Percentiles rank a stretch among this genome's conserved stretches.
These are phyloP conservation scores for Trissoscelio sp. DNA, from an alignment of 2,888 invertebrate genomes.

Conservation along the genomic window DNA sequence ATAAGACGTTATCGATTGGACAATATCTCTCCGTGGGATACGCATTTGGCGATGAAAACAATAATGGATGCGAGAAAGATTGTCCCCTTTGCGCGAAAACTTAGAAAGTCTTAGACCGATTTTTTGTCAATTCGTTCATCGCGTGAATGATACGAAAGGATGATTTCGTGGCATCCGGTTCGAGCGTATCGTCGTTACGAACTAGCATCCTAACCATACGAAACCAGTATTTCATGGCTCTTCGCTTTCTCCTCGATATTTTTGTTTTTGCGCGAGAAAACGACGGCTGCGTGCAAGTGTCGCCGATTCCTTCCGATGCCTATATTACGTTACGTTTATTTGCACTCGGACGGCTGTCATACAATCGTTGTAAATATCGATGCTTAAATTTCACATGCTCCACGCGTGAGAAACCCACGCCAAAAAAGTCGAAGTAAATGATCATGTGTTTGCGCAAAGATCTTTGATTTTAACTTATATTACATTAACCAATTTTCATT, in stretches of 20 bases:
- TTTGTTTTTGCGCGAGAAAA: slow-evolving; percentile 63
- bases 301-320: slow-evolving; percentile 42
- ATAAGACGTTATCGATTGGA: slow-evolving; percentile 19
- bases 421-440: too few species aligned
- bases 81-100: slow-evolving; percentile 44
- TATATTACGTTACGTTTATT: slow-evolving; percentile 44
- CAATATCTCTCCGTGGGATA: slow-evolving; percentile 32
- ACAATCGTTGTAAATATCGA: slow-evolving; percentile 5
- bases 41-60: slow-evolving; percentile 39
- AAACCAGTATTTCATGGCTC: slow-evolving; percentile 65
- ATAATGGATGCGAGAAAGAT: slow-evolving; percentile 14
- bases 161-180: slow-evolving; percentile 67
- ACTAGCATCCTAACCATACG: slow-evolving; percentile 58
- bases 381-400: slow-evolving; percentile 13
- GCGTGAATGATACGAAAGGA: slow-evolving; percentile 68
- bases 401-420: slow-evolving; percentile 8
- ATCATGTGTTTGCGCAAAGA: too few species aligned
- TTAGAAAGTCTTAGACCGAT: slow-evolving; percentile 62
- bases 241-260: slow-evolving; percentile 65
- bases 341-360: slow-evolving; percentile 15
- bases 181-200: slow-evolving; percentile 62
- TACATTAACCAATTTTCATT: too few species aligned
- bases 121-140: slow-evolving; percentile 60
- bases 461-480: too few species aligned
- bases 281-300: slow-evolving; percentile 27